These are phyloP conservation scores for Chymomyza amoena DNA, from an alignment of 2,888 invertebrate species.

Conservation along the genomic window DNA sequence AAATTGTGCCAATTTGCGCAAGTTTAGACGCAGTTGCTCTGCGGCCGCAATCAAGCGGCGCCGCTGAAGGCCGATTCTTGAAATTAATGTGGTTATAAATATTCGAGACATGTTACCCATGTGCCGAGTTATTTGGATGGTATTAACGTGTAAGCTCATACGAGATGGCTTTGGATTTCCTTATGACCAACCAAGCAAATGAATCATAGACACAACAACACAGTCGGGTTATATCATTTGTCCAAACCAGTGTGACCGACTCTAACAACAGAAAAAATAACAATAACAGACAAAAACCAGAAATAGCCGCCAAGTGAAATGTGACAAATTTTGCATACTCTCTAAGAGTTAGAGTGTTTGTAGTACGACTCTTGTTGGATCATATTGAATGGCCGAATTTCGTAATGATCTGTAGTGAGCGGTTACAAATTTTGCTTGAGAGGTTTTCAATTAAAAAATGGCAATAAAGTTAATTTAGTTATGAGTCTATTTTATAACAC, in stretches of 20 bases:
- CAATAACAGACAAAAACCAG: not conserved
- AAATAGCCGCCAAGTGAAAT: not conserved
- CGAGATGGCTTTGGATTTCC: constrained; percentile 45
- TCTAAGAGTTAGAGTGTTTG: not conserved
- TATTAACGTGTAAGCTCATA: constrained; percentile 39
- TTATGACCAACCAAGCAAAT: constrained; percentile 27
- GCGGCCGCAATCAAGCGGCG: not conserved
- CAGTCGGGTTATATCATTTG: not conserved
- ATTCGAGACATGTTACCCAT: constrained; percentile 36
- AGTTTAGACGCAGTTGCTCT: constrained; percentile 9
- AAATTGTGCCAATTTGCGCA: constrained; percentile 48
- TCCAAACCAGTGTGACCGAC: not conserved
- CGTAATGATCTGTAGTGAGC: too few species aligned
- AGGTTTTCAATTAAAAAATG: too few species aligned
- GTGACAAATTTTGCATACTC: not conserved
- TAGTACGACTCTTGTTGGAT: too few species aligned
- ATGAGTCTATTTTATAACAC: too few species aligned
- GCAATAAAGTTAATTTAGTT: too few species aligned
- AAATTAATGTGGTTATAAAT: constrained; percentile 46
- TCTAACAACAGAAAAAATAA: not conserved
- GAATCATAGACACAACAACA: constrained; percentile 35
- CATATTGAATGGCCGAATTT: too few species aligned
- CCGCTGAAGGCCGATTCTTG: constrained; percentile 55
- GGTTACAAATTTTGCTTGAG: too few species aligned
- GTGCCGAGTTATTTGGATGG: constrained; percentile 2